phyloP scores from a whole-genome alignment of 1,140 invertebrate species.

The Galleria mellonella region DNA sequence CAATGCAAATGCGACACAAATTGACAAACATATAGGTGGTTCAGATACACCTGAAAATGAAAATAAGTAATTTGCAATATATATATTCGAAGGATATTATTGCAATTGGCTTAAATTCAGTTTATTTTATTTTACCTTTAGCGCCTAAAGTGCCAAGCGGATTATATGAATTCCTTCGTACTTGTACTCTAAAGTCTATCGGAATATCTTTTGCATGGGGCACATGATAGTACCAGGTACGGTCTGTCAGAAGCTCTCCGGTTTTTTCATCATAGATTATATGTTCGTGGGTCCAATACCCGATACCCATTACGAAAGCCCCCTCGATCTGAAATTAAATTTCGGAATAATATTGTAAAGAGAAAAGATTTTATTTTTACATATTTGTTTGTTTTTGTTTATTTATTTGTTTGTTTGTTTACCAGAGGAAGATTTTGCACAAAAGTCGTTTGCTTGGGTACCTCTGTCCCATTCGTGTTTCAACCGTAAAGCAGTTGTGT shows the following conservation, averaged over 20 bases:
- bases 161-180: conserved; percentile 82
- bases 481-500: no score
- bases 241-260: conserved; percentile 80
- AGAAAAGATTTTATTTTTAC: no score
- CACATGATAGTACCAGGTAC: conserved; percentile 83
- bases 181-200: conserved; percentile 77
- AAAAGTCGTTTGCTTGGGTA: no score
- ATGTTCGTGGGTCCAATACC: conserved; percentile 84
- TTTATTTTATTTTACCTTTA: conserved; percentile 78
- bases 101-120: neutral
- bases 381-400: no score
- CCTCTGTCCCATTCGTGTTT: no score
- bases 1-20: conserved; percentile 33
- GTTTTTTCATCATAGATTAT: conserved; percentile 78
- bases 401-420: no score
- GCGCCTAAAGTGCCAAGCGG: conserved; percentile 82
- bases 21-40: conserved; percentile 32
- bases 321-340: conserved; percentile 76
- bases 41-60: conserved; percentile 29
- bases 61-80: neutral
- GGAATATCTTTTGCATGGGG: conserved; percentile 22
- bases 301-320: conserved; percentile 88
- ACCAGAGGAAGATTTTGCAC: no score
- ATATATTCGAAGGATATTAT: neutral
- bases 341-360: no score